phyloP scores from a whole-genome alignment of 2,888 invertebrate species.

The Nezara viridula region DNA sequence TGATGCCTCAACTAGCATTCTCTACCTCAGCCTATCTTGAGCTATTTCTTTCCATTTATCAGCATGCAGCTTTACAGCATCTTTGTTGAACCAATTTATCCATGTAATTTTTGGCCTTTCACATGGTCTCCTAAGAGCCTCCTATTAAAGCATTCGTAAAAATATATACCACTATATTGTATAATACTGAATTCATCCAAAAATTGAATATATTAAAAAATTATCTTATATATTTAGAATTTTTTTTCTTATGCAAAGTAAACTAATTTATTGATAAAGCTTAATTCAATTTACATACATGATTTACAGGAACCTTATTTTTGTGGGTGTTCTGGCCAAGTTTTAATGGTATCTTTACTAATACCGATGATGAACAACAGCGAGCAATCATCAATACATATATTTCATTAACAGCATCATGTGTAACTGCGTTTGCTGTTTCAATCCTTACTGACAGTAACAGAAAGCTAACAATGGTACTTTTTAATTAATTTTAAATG shows the following conservation, averaged over 20 bases:
- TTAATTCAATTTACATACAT: background rate
- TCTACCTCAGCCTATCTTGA: too few species aligned
- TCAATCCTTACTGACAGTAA: conserved; percentile 83
- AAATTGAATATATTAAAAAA: background rate
- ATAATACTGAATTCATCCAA: background rate
- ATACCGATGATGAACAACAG: conserved; percentile 79
- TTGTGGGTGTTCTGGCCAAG: conserved; percentile 98
- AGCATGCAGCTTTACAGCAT: too few species aligned
- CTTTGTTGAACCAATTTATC: too few species aligned
- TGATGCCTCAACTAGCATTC: too few species aligned
- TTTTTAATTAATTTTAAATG: background rate
- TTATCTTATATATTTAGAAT: background rate
- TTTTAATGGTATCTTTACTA: conserved; percentile 89
- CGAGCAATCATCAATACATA: conserved; percentile 95
- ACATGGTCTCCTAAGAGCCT: too few species aligned
- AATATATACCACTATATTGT: too few species aligned
- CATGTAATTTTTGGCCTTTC: too few species aligned
- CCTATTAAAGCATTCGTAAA: too few species aligned
- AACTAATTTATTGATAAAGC: background rate
- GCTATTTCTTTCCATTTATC: too few species aligned
- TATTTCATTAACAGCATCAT: conserved; percentile 85
- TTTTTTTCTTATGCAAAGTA: background rate
- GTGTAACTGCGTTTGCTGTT: conserved; percentile 86
- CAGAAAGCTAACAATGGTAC: conserved; percentile 86
- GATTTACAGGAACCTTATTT: conserved; percentile 83